phyloP scores from a whole-genome alignment of 92 coral and sea anemone species.

The Meandrina meandrites region DNA sequence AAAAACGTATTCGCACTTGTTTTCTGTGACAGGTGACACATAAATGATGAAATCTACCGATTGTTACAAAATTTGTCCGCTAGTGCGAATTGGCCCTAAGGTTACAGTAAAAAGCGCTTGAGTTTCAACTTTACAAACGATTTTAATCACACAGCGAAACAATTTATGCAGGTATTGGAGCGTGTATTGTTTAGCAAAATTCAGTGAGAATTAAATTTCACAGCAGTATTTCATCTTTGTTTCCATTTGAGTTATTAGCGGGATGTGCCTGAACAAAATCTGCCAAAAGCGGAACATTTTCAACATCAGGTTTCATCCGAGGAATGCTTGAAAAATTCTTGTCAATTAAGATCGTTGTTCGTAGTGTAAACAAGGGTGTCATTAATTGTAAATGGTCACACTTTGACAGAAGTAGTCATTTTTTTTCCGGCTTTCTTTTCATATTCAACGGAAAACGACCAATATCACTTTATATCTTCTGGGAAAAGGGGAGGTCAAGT shows the following conservation, averaged over 20 bases:
- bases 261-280: background rate
- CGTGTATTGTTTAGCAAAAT: background rate
- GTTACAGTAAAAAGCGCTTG: background rate
- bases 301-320: background rate
- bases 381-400: background rate
- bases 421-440: background rate
- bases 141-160: background rate
- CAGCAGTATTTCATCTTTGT: background rate
- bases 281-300: background rate
- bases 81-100: too few species aligned
- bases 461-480: background rate
- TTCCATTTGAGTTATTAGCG: background rate
- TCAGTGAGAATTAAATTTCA: background rate
- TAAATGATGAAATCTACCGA: too few species aligned
- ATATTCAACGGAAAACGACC: constrained; percentile 1
- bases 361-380: constrained; percentile 16
- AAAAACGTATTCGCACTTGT: too few species aligned
- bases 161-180: background rate
- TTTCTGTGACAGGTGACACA: too few species aligned
- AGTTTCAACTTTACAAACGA: background rate
- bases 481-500: background rate
- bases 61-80: too few species aligned
- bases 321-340: background rate
- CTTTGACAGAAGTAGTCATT: background rate
- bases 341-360: background rate